Evolutionary conservation across 2,113 vertebrate species (phyloP), one percentile per base, ranked within the genome.

Genomic region (Thinocorus orbignyianus): DNA sequence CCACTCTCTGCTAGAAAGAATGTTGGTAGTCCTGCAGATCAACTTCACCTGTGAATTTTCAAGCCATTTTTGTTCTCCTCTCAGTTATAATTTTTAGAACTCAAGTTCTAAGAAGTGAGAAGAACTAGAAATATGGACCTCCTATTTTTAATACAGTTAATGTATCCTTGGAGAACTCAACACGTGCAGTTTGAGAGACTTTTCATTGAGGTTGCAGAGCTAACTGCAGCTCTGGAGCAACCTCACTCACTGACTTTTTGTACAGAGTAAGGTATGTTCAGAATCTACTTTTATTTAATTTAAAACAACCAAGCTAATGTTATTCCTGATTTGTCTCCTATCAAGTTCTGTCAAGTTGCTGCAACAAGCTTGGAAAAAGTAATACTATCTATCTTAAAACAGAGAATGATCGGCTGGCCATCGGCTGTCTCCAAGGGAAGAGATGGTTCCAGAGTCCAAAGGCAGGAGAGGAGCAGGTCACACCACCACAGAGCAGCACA

Each of bases 401-500:
- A 31, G 54, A 55, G 73, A 88, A 48, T 60, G 51, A 87, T 55
- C 19, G 17, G 35, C 48, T 52, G 10, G 11, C 3, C 41, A 31
- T 15, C 0, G 0, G 5, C 58, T 80, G 57, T 41, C 10, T 80
- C 23, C 7, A 0, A n/a, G 7, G 23, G 61, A 80, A 89, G 52
- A 71, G 52, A 48, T 0, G 19, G 25, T 65, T 91, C 62, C 54
- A 64, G 70, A 60, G 10, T 73, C 41, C 54, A 77, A 58, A 30
- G 0, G 13, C 10, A 57, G 76, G 9, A 76, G 25, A 41, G 13
- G 35, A 66, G 52, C 41, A 66, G 39, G 41, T 65, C 58, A 33
- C 7, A 31, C 5, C 42, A 39, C 10, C 35, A 9, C 46, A 33
- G 44, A 85, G 37, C 0, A 0, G 42, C 42, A 52, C 24, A 49